These are phyloP conservation scores for Epinotia ramella DNA, from an alignment of 2,888 invertebrate species.

Conservation along the genomic window DNA sequence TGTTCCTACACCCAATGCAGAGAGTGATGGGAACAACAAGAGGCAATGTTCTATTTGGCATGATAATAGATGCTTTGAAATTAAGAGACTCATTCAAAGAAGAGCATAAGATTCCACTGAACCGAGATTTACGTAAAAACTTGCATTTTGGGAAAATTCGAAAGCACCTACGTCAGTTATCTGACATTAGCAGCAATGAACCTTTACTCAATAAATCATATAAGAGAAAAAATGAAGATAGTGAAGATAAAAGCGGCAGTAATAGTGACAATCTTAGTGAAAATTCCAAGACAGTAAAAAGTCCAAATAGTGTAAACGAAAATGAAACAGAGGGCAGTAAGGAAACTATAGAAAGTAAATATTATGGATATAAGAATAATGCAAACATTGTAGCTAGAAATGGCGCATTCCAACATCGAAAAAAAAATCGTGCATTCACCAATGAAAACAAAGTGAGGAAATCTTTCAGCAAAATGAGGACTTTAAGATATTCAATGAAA, in stretches of 20 bases:
- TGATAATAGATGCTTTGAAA: background rate
- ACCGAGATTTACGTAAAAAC: background rate
- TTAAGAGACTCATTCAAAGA: background rate
- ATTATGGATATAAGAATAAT: background rate
- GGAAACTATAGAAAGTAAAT: background rate
- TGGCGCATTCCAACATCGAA: background rate
- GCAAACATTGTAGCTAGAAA: background rate
- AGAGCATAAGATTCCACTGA: background rate
- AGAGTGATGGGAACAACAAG: slow-evolving; percentile 6
- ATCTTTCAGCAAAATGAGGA: background rate
- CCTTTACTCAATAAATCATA: background rate
- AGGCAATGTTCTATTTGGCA: background rate
- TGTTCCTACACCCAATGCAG: slow-evolving; percentile 12
- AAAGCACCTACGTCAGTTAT: background rate
- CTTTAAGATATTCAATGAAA: background rate
- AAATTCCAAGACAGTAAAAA: background rate
- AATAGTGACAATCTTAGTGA: background rate
- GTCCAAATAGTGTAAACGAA: background rate
- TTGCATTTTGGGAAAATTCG: background rate
- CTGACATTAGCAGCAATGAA: background rate
- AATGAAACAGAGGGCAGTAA: background rate
- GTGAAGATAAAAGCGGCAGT: background rate
- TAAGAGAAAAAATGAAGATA: background rate
- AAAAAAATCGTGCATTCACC: background rate
- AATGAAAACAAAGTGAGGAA: background rate